Percentiles rank a stretch among this genome's conserved stretches.
phyloP scores from a whole-genome alignment of 2,113 vertebrate species.

The Camelus dromedarius region DNA sequence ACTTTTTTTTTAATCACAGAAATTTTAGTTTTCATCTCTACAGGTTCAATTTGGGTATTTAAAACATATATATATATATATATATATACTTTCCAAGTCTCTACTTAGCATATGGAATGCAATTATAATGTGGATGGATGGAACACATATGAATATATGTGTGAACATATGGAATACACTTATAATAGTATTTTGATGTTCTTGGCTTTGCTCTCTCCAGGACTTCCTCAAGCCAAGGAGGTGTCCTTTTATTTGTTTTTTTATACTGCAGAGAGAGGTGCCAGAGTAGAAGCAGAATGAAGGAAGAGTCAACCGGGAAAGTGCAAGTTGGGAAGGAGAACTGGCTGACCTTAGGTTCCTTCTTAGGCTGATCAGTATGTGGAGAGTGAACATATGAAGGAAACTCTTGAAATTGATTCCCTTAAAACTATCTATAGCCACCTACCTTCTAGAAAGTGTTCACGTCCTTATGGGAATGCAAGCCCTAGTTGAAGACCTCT shows the following conservation, averaged over 20 bases:
- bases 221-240: background rate
- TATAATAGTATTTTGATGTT: background rate
- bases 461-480: background rate
- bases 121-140: background rate
- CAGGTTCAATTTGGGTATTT: background rate
- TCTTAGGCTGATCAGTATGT: background rate
- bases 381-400: background rate
- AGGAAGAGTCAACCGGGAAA: background rate
- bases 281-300: background rate
- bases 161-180: background rate
- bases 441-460: background rate
- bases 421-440: background rate
- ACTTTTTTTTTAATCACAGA: background rate
- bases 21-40: conserved; percentile 41
- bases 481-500: background rate
- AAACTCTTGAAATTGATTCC: background rate
- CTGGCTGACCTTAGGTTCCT: background rate
- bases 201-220: background rate
- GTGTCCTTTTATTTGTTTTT: background rate
- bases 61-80: background rate
- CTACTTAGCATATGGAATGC: background rate
- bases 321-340: background rate
- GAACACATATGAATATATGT: background rate
- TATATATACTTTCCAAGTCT: background rate
- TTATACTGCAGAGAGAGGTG: background rate